Base-by-base conservation (phyloP, 2,888 invertebrate species). In the Tubulanus polymorphus region DNA sequence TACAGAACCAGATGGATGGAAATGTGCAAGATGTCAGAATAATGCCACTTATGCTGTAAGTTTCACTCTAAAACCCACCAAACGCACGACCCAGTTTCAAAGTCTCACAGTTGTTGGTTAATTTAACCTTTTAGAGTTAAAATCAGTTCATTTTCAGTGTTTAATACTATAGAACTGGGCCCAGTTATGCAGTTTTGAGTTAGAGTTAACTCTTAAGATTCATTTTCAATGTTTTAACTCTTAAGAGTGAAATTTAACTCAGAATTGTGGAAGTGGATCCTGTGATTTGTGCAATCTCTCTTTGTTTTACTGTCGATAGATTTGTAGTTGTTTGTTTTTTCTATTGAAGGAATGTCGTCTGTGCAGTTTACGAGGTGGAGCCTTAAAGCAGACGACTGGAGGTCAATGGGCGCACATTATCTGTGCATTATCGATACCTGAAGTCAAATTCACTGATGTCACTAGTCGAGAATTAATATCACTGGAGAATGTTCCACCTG, bases 281-380 rank as follows among this genome's bases (percentile, higher is more conserved):
- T n/a, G n/a, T n/a, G n/a, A n/a, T n/a, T n/a, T n/a, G n/a, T n/a
- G n/a, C n/a, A n/a, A n/a, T n/a, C n/a, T n/a, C n/a, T n/a, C n/a
- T n/a, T n/a, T n/a, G n/a, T n/a, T n/a, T n/a, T n/a, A n/a, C n/a
- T n/a, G n/a, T n/a, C n/a, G n/a, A n/a, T n/a, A n/a, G n/a, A n/a
- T n/a, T n/a, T n/a, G n/a, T n/a, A n/a, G n/a, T n/a, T n/a, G n/a
- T 27, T 26, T 41, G 27, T 8, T 35, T 8, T 57, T 50, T 48
- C 28, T 28, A 52, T 57, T 61, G 1, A 60, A 76, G 75, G 69
- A 77, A 61, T 85, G 85, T 67, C 81, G 80, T 61, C 68, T 85
- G 57, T 85, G 85, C 71, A 79, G 80, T 27, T 73, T 85, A 68
- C 74, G 83, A 49, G 78, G 80, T 15, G 81, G 81, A 15, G 80